A percentile compares a stretch with the other conserved stretches of the same genome.
Evolutionary conservation across 2,113 vertebrate genomes (phyloP).

Genomic region (Naja naja): DNA sequence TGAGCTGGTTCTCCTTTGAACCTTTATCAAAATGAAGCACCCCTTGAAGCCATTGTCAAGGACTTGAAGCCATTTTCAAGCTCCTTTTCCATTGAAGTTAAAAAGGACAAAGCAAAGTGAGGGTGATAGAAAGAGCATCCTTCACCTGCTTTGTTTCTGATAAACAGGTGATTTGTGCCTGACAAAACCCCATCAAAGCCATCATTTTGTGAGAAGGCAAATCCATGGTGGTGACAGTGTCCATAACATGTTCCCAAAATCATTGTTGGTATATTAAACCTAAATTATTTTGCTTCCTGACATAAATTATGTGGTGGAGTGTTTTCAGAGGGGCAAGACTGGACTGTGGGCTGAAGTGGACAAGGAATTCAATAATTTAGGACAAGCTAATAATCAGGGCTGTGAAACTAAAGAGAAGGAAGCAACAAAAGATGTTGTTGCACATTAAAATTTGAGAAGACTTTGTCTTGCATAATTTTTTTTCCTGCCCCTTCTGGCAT

Average conservation of each 20-base stretch:
- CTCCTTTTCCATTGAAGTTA: neutral
- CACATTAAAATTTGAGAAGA: neutral
- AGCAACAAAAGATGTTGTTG: neutral
- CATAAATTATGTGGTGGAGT: neutral
- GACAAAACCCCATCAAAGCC: neutral
- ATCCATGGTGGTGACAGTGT: neutral
- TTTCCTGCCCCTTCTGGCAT: neutral
- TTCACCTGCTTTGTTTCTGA: neutral
- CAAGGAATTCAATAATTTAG: neutral
- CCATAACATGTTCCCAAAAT: neutral
- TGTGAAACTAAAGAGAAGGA: neutral
- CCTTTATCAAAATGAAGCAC: neutral
- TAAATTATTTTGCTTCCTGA: neutral
- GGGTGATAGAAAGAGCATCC: neutral
- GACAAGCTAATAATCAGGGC: neutral
- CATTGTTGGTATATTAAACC: neutral
- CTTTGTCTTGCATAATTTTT: neutral
- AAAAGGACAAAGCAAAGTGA: neutral
- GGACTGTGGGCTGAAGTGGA: neutral
- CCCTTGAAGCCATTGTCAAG: neutral
- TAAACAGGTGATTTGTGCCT: neutral
- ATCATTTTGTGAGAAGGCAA: neutral
- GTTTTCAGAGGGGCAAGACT: neutral
- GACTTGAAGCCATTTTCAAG: neutral
- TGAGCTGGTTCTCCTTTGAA: neutral